Base-by-base conservation (phyloP, 2,888 invertebrate species). In the Lasiommata megera region DNA sequence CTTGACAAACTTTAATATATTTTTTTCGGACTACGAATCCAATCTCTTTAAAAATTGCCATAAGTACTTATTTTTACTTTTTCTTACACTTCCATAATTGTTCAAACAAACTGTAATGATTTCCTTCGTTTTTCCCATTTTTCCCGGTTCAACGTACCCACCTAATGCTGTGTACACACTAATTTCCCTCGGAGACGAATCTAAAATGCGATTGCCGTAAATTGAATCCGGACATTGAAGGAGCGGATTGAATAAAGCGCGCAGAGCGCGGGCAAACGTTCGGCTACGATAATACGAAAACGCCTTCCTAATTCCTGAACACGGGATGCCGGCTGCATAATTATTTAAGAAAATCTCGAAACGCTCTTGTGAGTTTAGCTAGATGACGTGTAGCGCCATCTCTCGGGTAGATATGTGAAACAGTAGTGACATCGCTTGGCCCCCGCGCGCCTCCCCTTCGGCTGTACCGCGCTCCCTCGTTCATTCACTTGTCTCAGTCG, bases 141-240 rank as follows among this genome's bases (percentile, higher is more conserved):
- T 68, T 76, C 76, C 72, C 72, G 68, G 69, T 68, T 66, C 64
- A 65, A 58, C 61, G 64, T 77, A 16, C 31, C 28, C 28, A 28
- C 12, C 29, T 46, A 80, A 83, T 74, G 79, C 77, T 80, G 76
- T 77, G 86, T 81, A 86, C 82, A 88, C 86, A 87, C 82, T 83
- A 84, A 88, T 88, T 87, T 86, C 82, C 82, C 76, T 80, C 79
- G 74, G 80, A 80, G 81, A 77, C 77, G 82, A 84, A 82, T 82
- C 80, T 80, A 75, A 83, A 81, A 82, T 77, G 72, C 73, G 72
- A 82, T 82, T 84, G 78, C 70, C 67, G 72, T 75, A 86, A 87
- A 88, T 88, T 85, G 82, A 88, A 85, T 87, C 79, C 81, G 81
- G 80, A 84, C 79, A 82, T 81, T 74, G 80, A 74, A 77, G 72